Evolutionary conservation across 2,113 vertebrate species (phyloP).

Genomic region (Corydoras maculifer): DNA sequence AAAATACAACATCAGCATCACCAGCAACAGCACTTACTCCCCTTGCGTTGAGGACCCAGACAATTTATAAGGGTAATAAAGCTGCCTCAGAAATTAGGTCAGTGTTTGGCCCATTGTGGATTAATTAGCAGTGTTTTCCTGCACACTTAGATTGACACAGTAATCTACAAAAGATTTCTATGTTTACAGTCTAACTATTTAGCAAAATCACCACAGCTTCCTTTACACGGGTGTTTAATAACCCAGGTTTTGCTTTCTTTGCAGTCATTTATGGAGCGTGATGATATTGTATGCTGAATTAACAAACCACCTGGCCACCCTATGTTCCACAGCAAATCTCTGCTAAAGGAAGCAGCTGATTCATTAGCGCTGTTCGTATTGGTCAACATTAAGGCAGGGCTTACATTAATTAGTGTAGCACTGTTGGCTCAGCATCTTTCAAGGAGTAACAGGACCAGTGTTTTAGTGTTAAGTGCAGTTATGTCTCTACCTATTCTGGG

Average conservation of each 20-base stretch:
- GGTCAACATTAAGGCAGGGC: constrained; percentile 31
- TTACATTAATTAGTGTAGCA: constrained; percentile 37
- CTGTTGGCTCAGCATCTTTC: constrained; percentile 44
- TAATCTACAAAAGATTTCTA: constrained; percentile 39
- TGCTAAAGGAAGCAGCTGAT: constrained; percentile 32
- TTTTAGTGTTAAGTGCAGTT: constrained; percentile 12
- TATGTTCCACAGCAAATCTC: constrained; percentile 17
- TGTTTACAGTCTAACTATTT: constrained; percentile 12
- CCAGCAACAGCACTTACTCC: not conserved
- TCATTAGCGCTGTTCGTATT: constrained; percentile 40
- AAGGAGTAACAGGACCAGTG: constrained; percentile 24
- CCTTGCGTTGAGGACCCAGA: constrained; percentile 14
- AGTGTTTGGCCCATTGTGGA: constrained; percentile 69
- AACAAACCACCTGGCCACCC: constrained; percentile 34
- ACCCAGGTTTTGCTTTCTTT: constrained; percentile 21
- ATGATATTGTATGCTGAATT: constrained; percentile 15
- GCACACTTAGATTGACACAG: constrained; percentile 45
- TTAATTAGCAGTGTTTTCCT: constrained; percentile 76
- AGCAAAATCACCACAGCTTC: not conserved
- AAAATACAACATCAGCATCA: constrained; percentile 30
- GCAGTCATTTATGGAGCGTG: constrained; percentile 26
- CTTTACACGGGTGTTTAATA: constrained; percentile 30
- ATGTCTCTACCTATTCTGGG: no score
- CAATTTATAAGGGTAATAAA: constrained; percentile 16
- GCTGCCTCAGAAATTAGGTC: constrained; percentile 47